Base-by-base conservation (phyloP, 1,140 invertebrate species). In the Atta colombica region DNA sequence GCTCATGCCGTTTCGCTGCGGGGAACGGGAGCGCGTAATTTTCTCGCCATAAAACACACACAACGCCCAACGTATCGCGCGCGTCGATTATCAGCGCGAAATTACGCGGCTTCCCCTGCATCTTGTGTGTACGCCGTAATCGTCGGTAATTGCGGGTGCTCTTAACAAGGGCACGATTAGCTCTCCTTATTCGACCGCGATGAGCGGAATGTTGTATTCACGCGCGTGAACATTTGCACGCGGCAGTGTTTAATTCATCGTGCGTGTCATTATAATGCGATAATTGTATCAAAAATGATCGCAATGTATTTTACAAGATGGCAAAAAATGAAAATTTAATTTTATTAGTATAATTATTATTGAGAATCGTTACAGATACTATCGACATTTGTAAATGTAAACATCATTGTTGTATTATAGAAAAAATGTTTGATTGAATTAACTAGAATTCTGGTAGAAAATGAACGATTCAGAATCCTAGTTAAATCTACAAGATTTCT, bases 11-110 rank as follows among this genome's bases (percentile, higher is more conserved):
- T 25, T 31, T 18, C 61, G 28, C 74, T 35, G 51, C 53, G 53
- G 68, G 53, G 66, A 49, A 35, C 25, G 31, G 58, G 69, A 74
- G 25, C 69, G 63, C 49, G 65, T 60, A 77, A 77, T 88, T 88
- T 85, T 88, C 51, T 78, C 49, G 49, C 31, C 74, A n/a, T 78
- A 66, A 85, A 77, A 85, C 28, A 31, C 28, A 31, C 28, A 31
- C 28, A 31, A 31, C 58, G 31, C 31, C 4, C 3, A 31, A 60
- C 39, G 35, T 45, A 77, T 75, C 68, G 39, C n/a, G 31, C 77
- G 51, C 51, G 51, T 16, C 78, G 51, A 81, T 60, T 71, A 81
- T 58, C 78, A 39, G 14, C 39, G 51, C 55, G 66, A 74, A 74
- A 84, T 74, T 60, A n/a, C 31, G 28, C 28, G 45, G 51, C 35